A percentile compares a stretch with the other conserved stretches of the same genome.
phyloP scores from a whole-genome alignment of 2,797 vertebrate genomes.

The Oceanodroma leucorhoa region DNA sequence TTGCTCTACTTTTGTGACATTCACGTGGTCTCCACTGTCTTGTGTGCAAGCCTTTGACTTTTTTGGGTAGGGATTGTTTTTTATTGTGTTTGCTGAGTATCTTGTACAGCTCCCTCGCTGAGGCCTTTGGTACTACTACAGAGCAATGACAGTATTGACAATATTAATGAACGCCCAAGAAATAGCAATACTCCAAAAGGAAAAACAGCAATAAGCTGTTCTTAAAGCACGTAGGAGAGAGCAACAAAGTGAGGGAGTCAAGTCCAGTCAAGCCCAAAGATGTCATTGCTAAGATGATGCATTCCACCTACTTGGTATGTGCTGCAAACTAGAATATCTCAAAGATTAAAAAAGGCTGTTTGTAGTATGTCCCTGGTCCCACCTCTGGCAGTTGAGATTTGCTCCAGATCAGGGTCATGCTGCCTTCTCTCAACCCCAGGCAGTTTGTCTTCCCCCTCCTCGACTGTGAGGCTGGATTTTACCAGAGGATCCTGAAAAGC shows the following conservation, averaged over 20 bases:
- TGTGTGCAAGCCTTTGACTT: neutral
- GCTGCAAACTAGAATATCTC: neutral
- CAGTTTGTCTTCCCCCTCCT: neutral
- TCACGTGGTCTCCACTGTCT: accelerated
- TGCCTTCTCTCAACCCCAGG: neutral
- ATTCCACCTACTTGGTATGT: neutral
- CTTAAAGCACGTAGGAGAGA: neutral
- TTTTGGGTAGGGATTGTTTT: neutral
- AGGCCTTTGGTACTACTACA: neutral
- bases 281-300: neutral
- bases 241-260: neutral
- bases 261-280: neutral
- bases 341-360: neutral
- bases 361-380: neutral
- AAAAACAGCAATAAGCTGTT: neutral
- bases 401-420: neutral
- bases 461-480: neutral
- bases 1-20: neutral
- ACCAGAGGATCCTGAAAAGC: neutral
- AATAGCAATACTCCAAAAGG: neutral
- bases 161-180: neutral
- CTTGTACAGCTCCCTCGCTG: neutral
- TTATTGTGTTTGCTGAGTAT: neutral
- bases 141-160: neutral
- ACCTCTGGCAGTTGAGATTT: neutral